Evolutionary conservation across 2,888 invertebrate genomes (phyloP).

Genomic region (Brachylomia viminalis): DNA sequence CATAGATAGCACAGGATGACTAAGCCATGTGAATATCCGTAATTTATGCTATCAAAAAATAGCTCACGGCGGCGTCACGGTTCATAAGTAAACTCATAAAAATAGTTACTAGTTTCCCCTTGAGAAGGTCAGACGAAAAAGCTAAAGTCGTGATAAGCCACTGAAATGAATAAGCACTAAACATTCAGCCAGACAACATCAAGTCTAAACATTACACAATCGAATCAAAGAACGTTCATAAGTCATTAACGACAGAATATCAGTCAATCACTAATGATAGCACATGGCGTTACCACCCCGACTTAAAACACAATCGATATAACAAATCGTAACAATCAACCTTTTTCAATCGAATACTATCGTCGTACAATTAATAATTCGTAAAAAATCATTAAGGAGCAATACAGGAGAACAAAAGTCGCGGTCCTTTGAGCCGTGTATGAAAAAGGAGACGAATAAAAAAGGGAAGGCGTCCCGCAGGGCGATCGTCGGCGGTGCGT

Average conservation of each 20-base stretch:
- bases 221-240: slow-evolving; percentile 51
- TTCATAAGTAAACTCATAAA: neutral
- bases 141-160: slow-evolving; percentile 41
- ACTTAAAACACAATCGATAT: slow-evolving; percentile 70
- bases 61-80: neutral
- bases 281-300: slow-evolving; percentile 71
- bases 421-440: slow-evolving; percentile 87
- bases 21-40: neutral
- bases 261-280: slow-evolving; percentile 64
- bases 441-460: slow-evolving; percentile 79
- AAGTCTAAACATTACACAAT: slow-evolving; percentile 54
- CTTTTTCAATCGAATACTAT: slow-evolving; percentile 88
- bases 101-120: slow-evolving; percentile 5
- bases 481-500: slow-evolving; percentile 75
- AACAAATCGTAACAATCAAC: slow-evolving; percentile 82
- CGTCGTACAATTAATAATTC: slow-evolving; percentile 89
- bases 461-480: slow-evolving; percentile 81
- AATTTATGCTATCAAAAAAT: neutral
- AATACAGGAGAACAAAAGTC: slow-evolving; percentile 89
- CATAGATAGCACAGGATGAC: neutral
- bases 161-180: slow-evolving; percentile 34
- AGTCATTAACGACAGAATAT: slow-evolving; percentile 62
- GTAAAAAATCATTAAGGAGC: slow-evolving; percentile 89
- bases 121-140: slow-evolving; percentile 29
- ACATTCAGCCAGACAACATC: slow-evolving; percentile 21